phyloP scores from a whole-genome alignment of 2,888 invertebrate species.

The Drosophila formosana region DNA sequence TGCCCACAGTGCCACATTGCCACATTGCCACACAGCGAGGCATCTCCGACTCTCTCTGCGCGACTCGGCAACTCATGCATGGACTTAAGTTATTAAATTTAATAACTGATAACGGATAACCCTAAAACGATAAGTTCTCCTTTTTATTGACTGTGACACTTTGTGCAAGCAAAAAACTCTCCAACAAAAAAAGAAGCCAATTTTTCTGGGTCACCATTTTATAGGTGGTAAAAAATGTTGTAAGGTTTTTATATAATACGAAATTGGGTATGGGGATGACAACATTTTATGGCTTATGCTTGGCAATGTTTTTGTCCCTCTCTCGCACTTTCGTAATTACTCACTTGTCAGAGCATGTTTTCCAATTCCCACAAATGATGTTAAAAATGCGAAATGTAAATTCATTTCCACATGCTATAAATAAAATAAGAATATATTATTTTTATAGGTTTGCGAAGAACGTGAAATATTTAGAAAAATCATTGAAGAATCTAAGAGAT shows the following conservation, averaged over 20 bases:
- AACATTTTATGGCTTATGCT: conserved; percentile 3
- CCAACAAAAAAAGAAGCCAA: conserved; percentile 1
- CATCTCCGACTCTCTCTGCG: conserved; percentile 7
- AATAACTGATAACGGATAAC: conserved; percentile 24
- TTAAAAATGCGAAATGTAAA: neutral
- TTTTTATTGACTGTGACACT: conserved; percentile 29
- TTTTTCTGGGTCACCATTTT: conserved; percentile 15
- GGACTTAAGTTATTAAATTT: conserved; percentile 34
- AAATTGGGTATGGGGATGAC: conserved; percentile 1
- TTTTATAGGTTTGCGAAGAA: neutral
- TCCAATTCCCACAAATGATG: conserved; percentile 1
- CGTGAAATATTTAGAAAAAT: neutral
- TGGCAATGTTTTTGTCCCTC: too few species aligned
- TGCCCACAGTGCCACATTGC: neutral
- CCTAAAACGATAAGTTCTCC: conserved; percentile 20
- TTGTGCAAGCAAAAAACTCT: neutral
- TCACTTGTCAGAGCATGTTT: neutral
- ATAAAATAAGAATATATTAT: neutral
- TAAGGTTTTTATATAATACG: conserved; percentile 10
- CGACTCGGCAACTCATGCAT: conserved; percentile 3
- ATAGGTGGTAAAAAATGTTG: conserved; percentile 7
- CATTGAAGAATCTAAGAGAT: neutral
- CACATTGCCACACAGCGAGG: conserved; percentile 9
- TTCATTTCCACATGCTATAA: neutral
- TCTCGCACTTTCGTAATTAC: neutral